phyloP scores from a whole-genome alignment of 2,888 invertebrate species.

The Elmis aenea region DNA sequence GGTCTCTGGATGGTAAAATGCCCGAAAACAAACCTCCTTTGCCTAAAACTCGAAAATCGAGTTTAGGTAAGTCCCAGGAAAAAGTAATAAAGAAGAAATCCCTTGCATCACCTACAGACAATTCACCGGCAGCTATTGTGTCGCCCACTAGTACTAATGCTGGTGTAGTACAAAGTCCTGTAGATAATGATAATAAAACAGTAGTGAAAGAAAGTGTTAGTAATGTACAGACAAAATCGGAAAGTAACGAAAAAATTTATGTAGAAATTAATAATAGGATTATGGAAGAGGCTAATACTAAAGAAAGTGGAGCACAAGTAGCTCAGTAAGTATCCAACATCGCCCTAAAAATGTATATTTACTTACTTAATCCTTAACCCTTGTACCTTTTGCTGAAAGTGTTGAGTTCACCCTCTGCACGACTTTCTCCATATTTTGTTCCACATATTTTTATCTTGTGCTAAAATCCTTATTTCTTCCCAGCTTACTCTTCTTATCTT shows the following conservation, averaged over 20 bases:
- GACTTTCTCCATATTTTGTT: too few relatives aligned
- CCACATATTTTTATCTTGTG: too few relatives aligned
- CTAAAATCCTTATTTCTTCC: too few relatives aligned
- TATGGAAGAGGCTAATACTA: constrained; percentile 7
- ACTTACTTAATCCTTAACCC: too few relatives aligned
- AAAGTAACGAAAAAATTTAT: constrained; percentile 8
- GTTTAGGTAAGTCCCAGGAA: constrained; percentile 30
- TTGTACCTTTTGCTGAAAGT: too few relatives aligned
- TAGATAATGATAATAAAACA: constrained; percentile 10
- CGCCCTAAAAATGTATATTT: too few relatives aligned
- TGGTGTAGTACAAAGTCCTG: constrained; percentile 3
- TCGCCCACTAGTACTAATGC: constrained; percentile 21
- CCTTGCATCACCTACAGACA: constrained; percentile 26
- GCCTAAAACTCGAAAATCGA: constrained; percentile 45
- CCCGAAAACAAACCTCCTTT: constrained; percentile 51
- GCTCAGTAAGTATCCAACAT: constrained; percentile 16
- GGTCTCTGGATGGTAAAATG: constrained; percentile 25
- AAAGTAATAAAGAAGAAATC: constrained; percentile 26
- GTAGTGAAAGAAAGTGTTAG: constrained; percentile 7
- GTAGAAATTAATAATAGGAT: constrained; percentile 3
- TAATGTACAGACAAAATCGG: constrained; percentile 1
- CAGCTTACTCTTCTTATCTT: too few relatives aligned
- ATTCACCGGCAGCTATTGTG: constrained; percentile 24
- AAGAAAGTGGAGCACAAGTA: constrained; percentile 11
- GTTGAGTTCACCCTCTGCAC: too few relatives aligned